phyloP scores from a whole-genome alignment of 2,113 vertebrate species.

The Willisornis vidua region DNA sequence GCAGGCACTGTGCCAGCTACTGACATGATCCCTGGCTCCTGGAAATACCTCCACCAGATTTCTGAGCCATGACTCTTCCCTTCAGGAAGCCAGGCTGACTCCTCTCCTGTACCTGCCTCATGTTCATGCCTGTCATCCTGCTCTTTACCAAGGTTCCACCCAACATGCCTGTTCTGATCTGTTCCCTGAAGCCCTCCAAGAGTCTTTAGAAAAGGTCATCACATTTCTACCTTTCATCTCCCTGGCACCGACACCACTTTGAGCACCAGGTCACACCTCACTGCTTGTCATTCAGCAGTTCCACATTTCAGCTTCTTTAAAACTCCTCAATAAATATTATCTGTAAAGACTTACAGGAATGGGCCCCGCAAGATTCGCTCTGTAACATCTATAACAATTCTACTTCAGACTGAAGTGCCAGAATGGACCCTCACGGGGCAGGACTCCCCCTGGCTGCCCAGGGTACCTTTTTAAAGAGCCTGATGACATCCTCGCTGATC shows the following conservation, averaged over 20 bases:
- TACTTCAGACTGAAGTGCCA: background rate
- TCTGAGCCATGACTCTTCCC: background rate
- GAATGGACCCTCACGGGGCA: background rate
- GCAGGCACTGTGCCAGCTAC: background rate
- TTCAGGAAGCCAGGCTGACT: background rate
- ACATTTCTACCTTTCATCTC: background rate
- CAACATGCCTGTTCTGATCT: background rate
- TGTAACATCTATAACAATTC: background rate
- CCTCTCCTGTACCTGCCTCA: background rate
- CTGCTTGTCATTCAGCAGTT: background rate
- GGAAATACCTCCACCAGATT: background rate
- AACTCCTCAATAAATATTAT: background rate
- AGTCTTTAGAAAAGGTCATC: background rate
- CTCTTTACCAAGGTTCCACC: background rate
- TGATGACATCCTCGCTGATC: slow-evolving; percentile 97
- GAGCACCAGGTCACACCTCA: background rate
- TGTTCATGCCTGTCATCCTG: background rate
- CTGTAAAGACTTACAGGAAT: accelerated
- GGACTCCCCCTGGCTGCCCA: background rate
- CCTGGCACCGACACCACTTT: background rate
- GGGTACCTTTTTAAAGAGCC: slow-evolving; percentile 97
- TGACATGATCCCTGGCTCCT: background rate
- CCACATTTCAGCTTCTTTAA: background rate
- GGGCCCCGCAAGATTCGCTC: background rate
- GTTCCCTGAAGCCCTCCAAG: background rate